These are phyloP conservation scores for Heterochromis multidens DNA, from an alignment of 2,113 vertebrate species.

Conservation along the genomic window DNA sequence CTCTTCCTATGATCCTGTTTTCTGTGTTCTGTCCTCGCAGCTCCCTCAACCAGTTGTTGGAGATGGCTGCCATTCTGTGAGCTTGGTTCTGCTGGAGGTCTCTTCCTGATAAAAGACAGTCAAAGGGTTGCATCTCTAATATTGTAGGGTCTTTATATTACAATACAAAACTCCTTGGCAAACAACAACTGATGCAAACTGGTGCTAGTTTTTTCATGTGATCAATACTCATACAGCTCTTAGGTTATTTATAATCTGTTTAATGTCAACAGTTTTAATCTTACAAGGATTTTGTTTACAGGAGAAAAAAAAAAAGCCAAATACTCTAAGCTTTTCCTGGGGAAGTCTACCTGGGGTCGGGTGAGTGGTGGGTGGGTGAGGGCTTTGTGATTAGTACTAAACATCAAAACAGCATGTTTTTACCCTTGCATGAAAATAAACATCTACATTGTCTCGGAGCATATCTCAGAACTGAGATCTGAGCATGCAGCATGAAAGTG, in stretches of 20 bases:
- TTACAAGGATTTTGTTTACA: not conserved
- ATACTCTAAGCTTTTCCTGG: not conserved
- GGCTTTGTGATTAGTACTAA: not conserved
- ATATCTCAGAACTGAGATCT: not conserved
- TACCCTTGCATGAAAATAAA: not conserved
- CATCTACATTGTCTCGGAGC: not conserved
- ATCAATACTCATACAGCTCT: not conserved
- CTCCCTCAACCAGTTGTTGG: not conserved
- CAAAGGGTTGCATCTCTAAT: not conserved
- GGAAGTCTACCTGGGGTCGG: not conserved
- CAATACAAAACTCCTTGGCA: not conserved
- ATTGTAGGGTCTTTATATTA: not conserved
- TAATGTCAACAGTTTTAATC: not conserved
- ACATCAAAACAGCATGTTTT: constrained; percentile 10
- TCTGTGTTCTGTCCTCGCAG: not conserved
- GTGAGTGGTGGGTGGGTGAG: too few relatives aligned
- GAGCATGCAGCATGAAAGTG: constrained; percentile 6
- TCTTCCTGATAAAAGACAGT: too few relatives aligned
- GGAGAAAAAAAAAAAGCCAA: not conserved
- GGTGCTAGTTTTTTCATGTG: not conserved
- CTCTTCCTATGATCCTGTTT: not conserved
- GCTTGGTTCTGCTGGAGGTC: not conserved
- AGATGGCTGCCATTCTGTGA: not conserved
- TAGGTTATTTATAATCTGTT: not conserved
- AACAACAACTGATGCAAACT: not conserved